Evolutionary conservation across 2,888 invertebrate species (phyloP), one percentile per base, ranked within the genome.

Genomic region (Euzetes globulus): DNA sequence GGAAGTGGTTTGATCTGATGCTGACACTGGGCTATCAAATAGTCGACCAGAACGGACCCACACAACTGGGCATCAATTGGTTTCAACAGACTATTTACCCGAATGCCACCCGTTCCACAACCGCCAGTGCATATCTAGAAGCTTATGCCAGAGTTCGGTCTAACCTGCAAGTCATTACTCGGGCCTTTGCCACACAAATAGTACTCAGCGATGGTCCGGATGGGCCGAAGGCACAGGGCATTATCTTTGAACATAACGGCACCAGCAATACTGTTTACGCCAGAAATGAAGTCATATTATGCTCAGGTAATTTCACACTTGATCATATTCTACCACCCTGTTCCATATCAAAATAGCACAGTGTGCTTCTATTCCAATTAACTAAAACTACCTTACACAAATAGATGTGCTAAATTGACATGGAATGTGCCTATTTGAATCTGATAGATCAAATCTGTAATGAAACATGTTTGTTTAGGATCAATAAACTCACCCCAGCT

Each of bases 261-360:
- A 88, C 88, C 83, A 81, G 90, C 0, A 88, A 89, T 79, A 86
- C 90, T 70, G 88, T 92, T 1, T 84, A 89, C 75, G 92, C 93
- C 0, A 87, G 86, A 45, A 92, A 90, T 81, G 94, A 94, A 82
- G 90, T 98, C 0, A 90, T 97, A 71, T 81, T 98, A 1, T 91
- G 92, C 0, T 94, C 90, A 47, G 73, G 73, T 73, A 68, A 50
- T 55, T 50, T 17, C 7, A 45, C 41, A 19, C 6, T 3, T 11
- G 15, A 29, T 52, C 15, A 47, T n/a, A n/a, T n/a, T n/a, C n/a
- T n/a, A n/a, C n/a, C n/a, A n/a, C n/a, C n/a, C n/a, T n/a, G n/a
- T n/a, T n/a, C n/a, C n/a, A n/a, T n/a, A n/a, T n/a, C n/a, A n/a
- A n/a, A n/a, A n/a, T n/a, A n/a, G n/a, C n/a, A n/a, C n/a, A n/a